phyloP scores from a whole-genome alignment of 2,797 vertebrate species.

The Eulemur albifrons region DNA sequence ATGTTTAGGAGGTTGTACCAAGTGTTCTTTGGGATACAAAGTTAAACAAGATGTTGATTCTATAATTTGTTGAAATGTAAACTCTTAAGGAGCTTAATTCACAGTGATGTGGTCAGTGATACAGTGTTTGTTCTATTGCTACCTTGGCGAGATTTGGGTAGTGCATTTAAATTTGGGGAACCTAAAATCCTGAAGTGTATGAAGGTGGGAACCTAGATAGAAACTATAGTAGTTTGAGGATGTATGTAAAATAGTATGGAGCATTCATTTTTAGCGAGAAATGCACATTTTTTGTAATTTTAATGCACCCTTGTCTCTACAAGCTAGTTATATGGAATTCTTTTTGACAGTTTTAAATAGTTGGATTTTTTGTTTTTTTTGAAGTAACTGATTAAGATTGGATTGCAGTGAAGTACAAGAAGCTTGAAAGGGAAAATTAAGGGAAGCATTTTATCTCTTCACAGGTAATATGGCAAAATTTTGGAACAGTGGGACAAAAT shows the following conservation, averaged over 20 bases:
- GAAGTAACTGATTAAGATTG: background rate
- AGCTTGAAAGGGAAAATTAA: background rate
- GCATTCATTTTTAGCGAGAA: constrained; percentile 16
- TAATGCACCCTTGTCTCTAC: background rate
- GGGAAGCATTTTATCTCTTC: background rate
- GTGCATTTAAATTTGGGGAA: background rate
- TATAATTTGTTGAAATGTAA: constrained; percentile 18
- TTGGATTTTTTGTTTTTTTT: background rate
- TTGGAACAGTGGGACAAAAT: background rate
- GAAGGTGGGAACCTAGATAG: background rate
- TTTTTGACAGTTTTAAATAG: constrained; percentile 9
- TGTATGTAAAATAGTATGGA: background rate
- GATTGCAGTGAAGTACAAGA: background rate
- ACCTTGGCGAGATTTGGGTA: background rate
- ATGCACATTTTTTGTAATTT: background rate
- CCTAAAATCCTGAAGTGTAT: background rate
- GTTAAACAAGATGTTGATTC: constrained; percentile 19
- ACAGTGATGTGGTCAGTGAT: background rate
- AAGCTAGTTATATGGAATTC: background rate
- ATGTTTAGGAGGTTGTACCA: background rate
- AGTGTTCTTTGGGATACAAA: constrained; percentile 24
- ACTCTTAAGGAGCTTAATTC: background rate
- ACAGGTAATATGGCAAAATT: background rate
- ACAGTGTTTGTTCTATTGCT: background rate
- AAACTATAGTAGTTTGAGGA: background rate